Percentiles rank a stretch among this genome's conserved stretches.
phyloP scores from a whole-genome alignment of 2,888 invertebrate genomes.

The Hermaeophaga mercurialis region DNA sequence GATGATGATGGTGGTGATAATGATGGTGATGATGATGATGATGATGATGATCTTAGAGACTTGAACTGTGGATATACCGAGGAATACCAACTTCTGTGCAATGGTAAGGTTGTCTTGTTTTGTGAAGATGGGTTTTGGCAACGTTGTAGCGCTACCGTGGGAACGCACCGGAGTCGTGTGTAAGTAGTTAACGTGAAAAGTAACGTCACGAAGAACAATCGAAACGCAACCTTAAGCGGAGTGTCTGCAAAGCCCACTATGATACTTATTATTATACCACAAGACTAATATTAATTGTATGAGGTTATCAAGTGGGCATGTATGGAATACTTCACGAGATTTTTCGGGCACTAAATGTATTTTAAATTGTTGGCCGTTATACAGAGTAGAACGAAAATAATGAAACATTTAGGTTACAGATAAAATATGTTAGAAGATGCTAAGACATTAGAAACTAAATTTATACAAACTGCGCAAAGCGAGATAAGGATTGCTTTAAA shows the following conservation, averaged over 20 bases:
- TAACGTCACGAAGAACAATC: constrained; percentile 41
- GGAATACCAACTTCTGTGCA: no score
- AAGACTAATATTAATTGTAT: constrained; percentile 35
- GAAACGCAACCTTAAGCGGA: constrained; percentile 32
- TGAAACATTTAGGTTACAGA: no score
- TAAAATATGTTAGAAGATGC: no score
- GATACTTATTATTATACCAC: constrained; percentile 4
- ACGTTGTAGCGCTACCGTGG: constrained; percentile 47
- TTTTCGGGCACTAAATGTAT: constrained; percentile 28
- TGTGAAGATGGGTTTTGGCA: no score
- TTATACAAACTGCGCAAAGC: no score
- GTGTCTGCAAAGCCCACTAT: constrained; percentile 20
- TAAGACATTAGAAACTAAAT: no score
- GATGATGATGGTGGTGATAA: no score
- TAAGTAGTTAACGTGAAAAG: constrained; percentile 52
- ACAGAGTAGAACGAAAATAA: neutral
- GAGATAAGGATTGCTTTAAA: no score
- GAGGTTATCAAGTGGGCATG: constrained; percentile 22
- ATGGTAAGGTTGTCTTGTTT: no score
- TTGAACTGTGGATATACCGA: no score
- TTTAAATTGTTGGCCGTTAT: constrained; percentile 15
- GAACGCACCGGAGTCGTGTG: constrained; percentile 50
- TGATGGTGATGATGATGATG: no score
- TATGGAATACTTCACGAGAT: constrained; percentile 31
- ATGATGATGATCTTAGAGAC: no score